Conservation (phyloP, 2,888 invertebrate genomes). For the Xylota sylvarum region DNA sequence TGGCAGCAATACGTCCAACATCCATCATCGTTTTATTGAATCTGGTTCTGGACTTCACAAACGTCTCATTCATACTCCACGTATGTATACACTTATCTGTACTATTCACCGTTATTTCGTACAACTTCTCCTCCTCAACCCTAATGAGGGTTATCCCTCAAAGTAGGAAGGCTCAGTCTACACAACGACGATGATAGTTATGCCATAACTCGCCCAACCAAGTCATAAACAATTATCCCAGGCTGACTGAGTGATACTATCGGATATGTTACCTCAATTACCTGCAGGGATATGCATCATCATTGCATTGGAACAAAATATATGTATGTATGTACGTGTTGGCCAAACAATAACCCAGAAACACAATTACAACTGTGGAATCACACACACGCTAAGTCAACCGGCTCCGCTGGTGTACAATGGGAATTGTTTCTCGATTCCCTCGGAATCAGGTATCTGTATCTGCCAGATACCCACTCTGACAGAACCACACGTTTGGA, state of each 20-base stretch:
- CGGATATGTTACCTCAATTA: constrained; percentile 52
- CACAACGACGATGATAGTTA: neutral
- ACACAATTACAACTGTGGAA: constrained; percentile 30
- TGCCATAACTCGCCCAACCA: neutral
- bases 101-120: neutral
- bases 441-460: constrained; percentile 16
- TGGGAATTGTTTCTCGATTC: constrained; percentile 21
- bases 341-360: constrained; percentile 53
- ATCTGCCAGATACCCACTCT: constrained; percentile 9
- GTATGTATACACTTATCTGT: neutral
- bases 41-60: neutral
- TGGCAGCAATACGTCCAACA: too few relatives aligned
- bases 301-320: constrained; percentile 14
- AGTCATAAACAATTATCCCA: constrained; percentile 4
- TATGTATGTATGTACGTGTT: constrained; percentile 21
- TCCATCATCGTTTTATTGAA: neutral
- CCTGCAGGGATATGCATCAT: constrained; percentile 47
- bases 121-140: neutral
- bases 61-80: neutral
- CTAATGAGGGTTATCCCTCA: neutral
- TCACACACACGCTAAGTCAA: neutral
- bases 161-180: neutral
- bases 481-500: constrained; percentile 50
- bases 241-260: constrained; percentile 24
- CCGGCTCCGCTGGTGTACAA: neutral